phyloP scores from a whole-genome alignment of 2,113 vertebrate species.

The Nothocercus julius region DNA sequence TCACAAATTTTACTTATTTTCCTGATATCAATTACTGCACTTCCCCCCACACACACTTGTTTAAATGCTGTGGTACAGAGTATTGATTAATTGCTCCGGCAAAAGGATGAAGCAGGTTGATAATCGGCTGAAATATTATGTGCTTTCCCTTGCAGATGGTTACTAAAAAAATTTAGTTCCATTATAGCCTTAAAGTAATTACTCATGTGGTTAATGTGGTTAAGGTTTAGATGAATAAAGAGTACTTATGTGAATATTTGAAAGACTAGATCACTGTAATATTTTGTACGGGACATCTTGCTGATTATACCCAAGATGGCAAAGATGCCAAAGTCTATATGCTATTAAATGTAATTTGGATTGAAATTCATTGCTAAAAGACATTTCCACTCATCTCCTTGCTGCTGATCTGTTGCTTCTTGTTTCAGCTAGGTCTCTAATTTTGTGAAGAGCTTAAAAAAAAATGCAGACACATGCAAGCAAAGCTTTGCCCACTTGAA shows the following conservation, averaged over 20 bases:
- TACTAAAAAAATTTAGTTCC: background rate
- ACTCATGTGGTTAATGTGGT: background rate
- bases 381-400: background rate
- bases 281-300: background rate
- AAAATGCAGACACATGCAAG: background rate
- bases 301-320: background rate
- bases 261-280: background rate
- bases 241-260: background rate
- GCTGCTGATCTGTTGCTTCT: background rate
- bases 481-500: background rate
- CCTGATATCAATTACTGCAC: background rate
- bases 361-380: background rate
- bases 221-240: background rate
- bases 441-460: background rate
- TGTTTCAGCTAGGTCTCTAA: background rate
- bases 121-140: background rate
- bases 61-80: background rate
- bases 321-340: background rate
- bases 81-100: background rate
- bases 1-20: background rate
- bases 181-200: background rate
- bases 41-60: fast-evolving
- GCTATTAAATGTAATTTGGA: background rate
- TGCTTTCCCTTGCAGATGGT: background rate
- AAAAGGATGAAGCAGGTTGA: background rate